Conservation (phyloP, 1,140 invertebrate species). For the Sipha flava region DNA sequence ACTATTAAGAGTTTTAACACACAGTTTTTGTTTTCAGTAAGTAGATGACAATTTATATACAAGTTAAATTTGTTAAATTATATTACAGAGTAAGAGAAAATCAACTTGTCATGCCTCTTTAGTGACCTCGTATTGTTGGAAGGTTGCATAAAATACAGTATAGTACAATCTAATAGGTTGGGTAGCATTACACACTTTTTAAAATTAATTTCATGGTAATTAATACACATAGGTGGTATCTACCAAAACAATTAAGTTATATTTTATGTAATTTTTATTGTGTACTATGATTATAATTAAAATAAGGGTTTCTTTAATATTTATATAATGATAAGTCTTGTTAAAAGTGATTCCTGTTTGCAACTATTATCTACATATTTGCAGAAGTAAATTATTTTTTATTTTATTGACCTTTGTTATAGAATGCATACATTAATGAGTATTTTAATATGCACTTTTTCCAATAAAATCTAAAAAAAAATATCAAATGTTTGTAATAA, state of each 20-base stretch:
- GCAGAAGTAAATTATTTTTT: too few relatives aligned
- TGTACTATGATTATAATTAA: too few relatives aligned
- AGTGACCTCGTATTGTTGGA: conserved; percentile 15
- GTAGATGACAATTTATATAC: not conserved
- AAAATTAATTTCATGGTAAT: conserved; percentile 10
- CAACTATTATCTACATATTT: too few relatives aligned
- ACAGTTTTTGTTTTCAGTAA: not conserved
- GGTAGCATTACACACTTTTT: conserved; percentile 1
- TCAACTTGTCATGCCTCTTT: conserved; percentile 12
- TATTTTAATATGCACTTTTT: too few relatives aligned
- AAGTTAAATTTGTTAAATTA: not conserved
- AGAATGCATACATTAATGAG: too few relatives aligned
- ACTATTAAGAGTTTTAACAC: not conserved
- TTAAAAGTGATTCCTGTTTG: too few relatives aligned
- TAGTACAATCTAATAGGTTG: conserved; percentile 9
- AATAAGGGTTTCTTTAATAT: too few relatives aligned
- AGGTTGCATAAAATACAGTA: not conserved
- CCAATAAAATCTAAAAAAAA: too few relatives aligned
- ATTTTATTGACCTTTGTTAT: too few relatives aligned
- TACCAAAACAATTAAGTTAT: not conserved
- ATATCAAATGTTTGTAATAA: too few relatives aligned
- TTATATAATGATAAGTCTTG: too few relatives aligned
- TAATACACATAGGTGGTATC: not conserved
- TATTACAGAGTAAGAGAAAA: not conserved
- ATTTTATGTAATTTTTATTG: too few relatives aligned